phyloP scores from a whole-genome alignment of 2,113 vertebrate genomes.

The Dendrocopos noguchii region DNA sequence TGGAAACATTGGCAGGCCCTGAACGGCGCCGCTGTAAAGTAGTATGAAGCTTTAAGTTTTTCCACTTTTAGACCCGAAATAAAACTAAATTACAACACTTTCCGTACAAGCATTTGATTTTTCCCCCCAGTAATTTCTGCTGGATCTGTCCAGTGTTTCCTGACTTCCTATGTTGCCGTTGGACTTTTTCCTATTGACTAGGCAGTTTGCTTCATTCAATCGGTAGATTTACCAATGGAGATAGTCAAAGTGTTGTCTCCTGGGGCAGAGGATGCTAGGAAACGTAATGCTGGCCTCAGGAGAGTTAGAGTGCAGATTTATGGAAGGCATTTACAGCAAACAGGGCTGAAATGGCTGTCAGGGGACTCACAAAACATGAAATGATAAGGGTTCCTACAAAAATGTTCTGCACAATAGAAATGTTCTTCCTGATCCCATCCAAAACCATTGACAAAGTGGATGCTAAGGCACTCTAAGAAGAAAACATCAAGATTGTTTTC shows the following conservation, averaged over 20 bases:
- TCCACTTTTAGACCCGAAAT: slow-evolving; percentile 66
- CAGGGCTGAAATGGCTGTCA: background rate
- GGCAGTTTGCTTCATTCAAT: background rate
- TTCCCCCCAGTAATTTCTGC: slow-evolving; percentile 36
- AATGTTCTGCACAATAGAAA: background rate
- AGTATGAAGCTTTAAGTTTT: slow-evolving; percentile 65
- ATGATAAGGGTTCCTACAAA: background rate
- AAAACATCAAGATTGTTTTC: background rate
- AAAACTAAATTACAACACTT: slow-evolving; percentile 68
- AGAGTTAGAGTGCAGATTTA: background rate
- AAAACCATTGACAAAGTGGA: background rate
- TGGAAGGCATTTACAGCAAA: background rate
- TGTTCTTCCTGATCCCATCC: background rate
- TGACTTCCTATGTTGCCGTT: slow-evolving; percentile 46
- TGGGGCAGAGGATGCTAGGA: background rate
- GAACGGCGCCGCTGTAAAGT: slow-evolving; percentile 54
- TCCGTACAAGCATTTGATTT: slow-evolving; percentile 48
- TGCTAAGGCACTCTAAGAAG: background rate
- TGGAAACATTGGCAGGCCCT: slow-evolving; percentile 72
- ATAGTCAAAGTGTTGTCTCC: slow-evolving; percentile 1
- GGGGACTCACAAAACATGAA: background rate
- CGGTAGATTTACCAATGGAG: background rate
- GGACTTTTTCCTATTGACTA: slow-evolving; percentile 55
- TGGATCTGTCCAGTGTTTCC: slow-evolving; percentile 46
- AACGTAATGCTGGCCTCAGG: background rate